Base-by-base conservation (phyloP, 2,888 invertebrate species). In the Aproaerema taeniolella region DNA sequence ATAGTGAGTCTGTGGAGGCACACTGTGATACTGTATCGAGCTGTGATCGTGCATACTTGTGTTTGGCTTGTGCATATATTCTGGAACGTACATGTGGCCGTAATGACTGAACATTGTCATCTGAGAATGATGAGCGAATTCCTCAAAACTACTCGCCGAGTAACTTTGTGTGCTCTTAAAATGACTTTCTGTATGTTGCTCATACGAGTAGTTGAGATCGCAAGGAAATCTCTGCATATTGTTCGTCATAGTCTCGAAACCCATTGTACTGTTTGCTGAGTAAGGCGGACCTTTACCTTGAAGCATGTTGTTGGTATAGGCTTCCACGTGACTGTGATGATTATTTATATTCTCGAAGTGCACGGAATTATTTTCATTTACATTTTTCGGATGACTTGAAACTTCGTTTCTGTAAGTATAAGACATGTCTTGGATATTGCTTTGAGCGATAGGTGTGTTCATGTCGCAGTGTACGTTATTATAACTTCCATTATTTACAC, bases 391-490 rank as follows among this genome's bases (percentile, higher is more conserved):
- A 20, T 85, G 81, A 45, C 87, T 89, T 43, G 88, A 42, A 37
- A 53, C 82, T 46, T 82, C 87, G 62, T 89, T 76, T 51, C 61
- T 62, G 49, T 76, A 85, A 25, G 56, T 64, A 49, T 76, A 83
- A 38, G 55, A 45, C 41, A 61, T 53, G 34, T 68, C 59, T 31
- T 62, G 66, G 38, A 65, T 52, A 42, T 42, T 60, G 38, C 46
- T 61, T 46, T 67, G 69, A 28, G 47, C 39, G 41, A 48, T 39
- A 25, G 61, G 31, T 46, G 54, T 70, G 48, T 64, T 88, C 43
- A 88, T 82, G 52, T 91, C 89, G 66, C 91, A 92, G 63, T 92
- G 92, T 35, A 92, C 82, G 66, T 91, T 91, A 50, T 89, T 90
- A 60, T 91, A 93, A 64, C 88, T 91, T 15, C 91, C 90, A 42